phyloP scores from a whole-genome alignment of 2,113 vertebrate genomes.

The Oenanthe melanoleuca region DNA sequence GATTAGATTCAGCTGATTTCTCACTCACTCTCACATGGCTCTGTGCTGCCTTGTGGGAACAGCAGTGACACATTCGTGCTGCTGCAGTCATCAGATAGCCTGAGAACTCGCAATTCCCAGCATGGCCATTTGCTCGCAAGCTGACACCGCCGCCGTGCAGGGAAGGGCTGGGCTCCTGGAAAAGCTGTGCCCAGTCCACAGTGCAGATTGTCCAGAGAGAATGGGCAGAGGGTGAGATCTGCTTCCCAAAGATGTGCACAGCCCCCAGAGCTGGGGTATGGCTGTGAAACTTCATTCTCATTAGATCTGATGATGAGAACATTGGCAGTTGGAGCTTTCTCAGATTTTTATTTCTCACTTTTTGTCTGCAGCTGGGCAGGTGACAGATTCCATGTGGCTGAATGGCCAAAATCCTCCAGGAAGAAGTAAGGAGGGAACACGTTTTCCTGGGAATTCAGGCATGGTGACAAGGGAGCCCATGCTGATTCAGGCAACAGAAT shows the following conservation, averaged over 20 bases:
- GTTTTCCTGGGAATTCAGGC: background rate
- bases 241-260: background rate
- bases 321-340: background rate
- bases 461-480: background rate
- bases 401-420: background rate
- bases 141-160: background rate
- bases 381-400: background rate
- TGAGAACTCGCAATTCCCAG: background rate
- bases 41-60: background rate
- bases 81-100: background rate
- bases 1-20: slow-evolving; percentile 57
- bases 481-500: background rate
- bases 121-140: background rate
- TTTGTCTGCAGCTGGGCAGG: background rate
- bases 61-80: slow-evolving; percentile 19
- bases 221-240: background rate
- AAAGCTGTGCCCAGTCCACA: background rate
- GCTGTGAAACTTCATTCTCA: background rate
- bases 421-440: background rate
- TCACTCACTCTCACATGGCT: slow-evolving; percentile 47
- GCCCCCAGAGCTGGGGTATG: background rate
- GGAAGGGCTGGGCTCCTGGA: background rate
- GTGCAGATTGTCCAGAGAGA: background rate
- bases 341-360: background rate
- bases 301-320: background rate